Evolutionary conservation across 2,113 vertebrate genomes (phyloP).

Genomic region (Mugil cephalus): DNA sequence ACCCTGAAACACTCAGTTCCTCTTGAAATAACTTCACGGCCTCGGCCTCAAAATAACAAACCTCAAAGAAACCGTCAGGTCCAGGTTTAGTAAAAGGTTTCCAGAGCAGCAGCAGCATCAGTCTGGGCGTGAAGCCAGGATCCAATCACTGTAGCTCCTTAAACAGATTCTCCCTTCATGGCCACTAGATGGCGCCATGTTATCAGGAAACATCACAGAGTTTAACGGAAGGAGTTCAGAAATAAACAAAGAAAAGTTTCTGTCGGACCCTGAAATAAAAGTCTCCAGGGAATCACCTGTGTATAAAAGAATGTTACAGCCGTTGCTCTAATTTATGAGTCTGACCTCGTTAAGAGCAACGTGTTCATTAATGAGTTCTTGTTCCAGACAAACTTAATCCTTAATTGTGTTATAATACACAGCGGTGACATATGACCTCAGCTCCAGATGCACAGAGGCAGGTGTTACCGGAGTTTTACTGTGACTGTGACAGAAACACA

Average conservation of each 20-base stretch:
- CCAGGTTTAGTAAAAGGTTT: conserved; percentile 20
- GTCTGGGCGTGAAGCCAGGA: conserved; percentile 49
- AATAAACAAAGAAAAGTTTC: neutral
- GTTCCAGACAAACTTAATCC: conserved; percentile 55
- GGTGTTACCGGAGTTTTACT: too few relatives aligned
- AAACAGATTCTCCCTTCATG: neutral
- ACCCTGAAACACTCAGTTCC: conserved; percentile 5
- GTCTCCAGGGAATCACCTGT: neutral
- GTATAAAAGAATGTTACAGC: too few relatives aligned
- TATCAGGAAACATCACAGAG: neutral
- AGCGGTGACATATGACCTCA: conserved; percentile 8
- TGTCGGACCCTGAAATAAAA: neutral
- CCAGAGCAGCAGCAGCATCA: conserved; percentile 8
- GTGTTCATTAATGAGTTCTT: conserved; percentile 71
- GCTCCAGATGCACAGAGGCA: too few relatives aligned
- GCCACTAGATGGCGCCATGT: conserved; percentile 59
- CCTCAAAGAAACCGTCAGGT: conserved; percentile 29
- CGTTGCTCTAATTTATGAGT: neutral
- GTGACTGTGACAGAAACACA: too few relatives aligned
- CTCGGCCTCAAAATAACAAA: conserved; percentile 45
- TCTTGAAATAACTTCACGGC: conserved; percentile 28
- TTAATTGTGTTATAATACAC: conserved; percentile 6
- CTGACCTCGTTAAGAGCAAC: conserved; percentile 43
- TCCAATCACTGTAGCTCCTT: conserved; percentile 12
- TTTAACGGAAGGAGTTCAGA: neutral